These are phyloP conservation scores for Paramisgurnus dabryanus DNA, from an alignment of 2,113 vertebrate species.

Conservation along the genomic window DNA sequence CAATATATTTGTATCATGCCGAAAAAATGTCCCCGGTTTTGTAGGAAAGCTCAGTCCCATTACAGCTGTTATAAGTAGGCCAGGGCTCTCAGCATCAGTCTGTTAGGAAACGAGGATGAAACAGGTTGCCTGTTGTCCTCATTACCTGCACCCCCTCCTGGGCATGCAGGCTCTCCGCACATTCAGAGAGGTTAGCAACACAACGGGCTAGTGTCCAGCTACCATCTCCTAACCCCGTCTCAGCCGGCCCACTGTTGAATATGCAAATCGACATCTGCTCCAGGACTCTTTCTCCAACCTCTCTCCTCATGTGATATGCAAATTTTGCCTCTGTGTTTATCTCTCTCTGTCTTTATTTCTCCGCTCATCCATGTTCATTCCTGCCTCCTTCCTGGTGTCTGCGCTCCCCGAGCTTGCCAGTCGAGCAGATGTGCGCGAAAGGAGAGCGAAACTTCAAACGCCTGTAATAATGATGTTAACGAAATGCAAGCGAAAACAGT, in stretches of 20 bases:
- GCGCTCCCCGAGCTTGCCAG: slow-evolving; percentile 60
- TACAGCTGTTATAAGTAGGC: slow-evolving; percentile 54
- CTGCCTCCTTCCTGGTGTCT: slow-evolving; percentile 25
- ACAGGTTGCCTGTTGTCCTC: slow-evolving; percentile 48
- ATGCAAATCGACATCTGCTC: slow-evolving; percentile 82
- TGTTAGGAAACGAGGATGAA: slow-evolving; percentile 17
- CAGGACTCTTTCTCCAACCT: slow-evolving; percentile 71
- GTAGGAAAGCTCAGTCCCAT: slow-evolving; percentile 25
- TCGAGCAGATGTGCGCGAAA: slow-evolving; percentile 65
- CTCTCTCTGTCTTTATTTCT: slow-evolving; percentile 24
- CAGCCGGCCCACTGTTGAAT: slow-evolving; percentile 68
- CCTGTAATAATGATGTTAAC: slow-evolving; percentile 74
- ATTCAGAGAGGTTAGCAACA: slow-evolving; percentile 41
- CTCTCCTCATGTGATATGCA: slow-evolving; percentile 76
- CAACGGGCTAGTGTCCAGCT: slow-evolving; percentile 43
- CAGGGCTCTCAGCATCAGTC: slow-evolving; percentile 29
- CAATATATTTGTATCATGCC: slow-evolving; percentile 1
- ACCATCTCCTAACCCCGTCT: slow-evolving; percentile 57
- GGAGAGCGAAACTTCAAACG: slow-evolving; percentile 64
- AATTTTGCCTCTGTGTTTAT: slow-evolving; percentile 59
- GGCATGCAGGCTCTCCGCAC: background rate
- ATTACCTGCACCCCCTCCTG: slow-evolving; percentile 44
- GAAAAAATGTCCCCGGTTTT: slow-evolving; percentile 37
- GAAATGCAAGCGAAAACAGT: slow-evolving; percentile 68
- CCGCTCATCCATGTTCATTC: slow-evolving; percentile 26